Evolutionary conservation across 2,888 invertebrate species (phyloP).

Genomic region (Erannis defoliaria): DNA sequence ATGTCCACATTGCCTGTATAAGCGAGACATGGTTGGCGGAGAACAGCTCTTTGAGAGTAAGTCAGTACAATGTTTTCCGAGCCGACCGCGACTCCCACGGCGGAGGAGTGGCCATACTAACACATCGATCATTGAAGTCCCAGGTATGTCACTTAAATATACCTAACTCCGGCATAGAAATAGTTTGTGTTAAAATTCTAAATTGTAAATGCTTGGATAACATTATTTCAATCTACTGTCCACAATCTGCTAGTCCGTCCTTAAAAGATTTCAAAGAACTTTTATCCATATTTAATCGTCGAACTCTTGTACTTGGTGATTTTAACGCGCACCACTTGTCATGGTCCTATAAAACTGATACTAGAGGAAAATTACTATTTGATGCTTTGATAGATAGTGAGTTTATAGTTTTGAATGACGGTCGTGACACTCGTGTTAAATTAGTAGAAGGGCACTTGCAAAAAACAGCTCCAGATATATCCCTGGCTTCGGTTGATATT

Average conservation of each 20-base stretch:
- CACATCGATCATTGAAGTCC: constrained; percentile 1
- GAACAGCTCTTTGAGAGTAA: not conserved
- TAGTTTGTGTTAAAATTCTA: constrained; percentile 22
- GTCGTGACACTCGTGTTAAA: constrained; percentile 34
- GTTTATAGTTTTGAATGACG: constrained; percentile 35
- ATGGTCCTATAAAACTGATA: constrained; percentile 27
- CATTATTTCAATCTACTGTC: constrained; percentile 42
- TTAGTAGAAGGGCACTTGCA: constrained; percentile 28
- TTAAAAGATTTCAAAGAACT: constrained; percentile 38
- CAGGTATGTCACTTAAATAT: not conserved
- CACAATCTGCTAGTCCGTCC: constrained; percentile 27
- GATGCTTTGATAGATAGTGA: constrained; percentile 20
- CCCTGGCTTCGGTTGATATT: constrained; percentile 26
- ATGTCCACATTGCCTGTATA: not conserved
- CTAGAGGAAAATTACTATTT: constrained; percentile 23
- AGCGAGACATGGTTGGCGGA: not conserved
- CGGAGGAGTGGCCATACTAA: not conserved
- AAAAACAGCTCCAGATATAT: constrained; percentile 23
- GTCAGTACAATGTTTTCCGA: not conserved
- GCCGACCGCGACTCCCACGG: not conserved
- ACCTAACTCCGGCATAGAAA: constrained; percentile 37
- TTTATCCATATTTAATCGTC: constrained; percentile 17
- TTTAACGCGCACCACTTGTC: constrained; percentile 40
- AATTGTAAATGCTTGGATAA: no score
- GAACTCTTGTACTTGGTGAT: constrained; percentile 35